Conservation (phyloP, 1,140 invertebrate genomes). For the Aphelenchoides fujianensis region DNA sequence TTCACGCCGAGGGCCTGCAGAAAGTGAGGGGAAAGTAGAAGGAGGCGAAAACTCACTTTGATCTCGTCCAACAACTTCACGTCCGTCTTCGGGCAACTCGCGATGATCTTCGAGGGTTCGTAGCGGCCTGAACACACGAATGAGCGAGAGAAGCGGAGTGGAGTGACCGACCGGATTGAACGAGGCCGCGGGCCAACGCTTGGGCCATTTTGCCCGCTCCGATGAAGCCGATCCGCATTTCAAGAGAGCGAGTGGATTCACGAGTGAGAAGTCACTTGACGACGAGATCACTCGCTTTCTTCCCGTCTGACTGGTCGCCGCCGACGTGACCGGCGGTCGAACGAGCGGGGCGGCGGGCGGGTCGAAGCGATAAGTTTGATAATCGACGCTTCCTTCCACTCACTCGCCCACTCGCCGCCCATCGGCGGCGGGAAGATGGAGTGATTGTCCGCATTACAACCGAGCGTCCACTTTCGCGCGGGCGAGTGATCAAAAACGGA, state of each 20-base stretch:
- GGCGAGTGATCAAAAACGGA: no score
- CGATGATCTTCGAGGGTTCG: conserved; percentile 75
- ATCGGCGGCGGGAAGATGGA: no score
- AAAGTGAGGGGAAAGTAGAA: conserved; percentile 16
- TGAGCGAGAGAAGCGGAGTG: conserved; percentile 8
- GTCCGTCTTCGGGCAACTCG: conserved; percentile 78
- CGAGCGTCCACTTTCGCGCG: no score
- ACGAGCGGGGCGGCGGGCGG: not conserved
- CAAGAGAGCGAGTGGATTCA: not conserved
- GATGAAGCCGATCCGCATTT: conserved; percentile 77
- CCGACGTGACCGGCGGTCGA: not conserved
- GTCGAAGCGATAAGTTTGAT: not conserved
- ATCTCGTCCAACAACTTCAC: conserved; percentile 72
- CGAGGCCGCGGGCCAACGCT: conserved; percentile 85
- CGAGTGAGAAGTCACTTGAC: not conserved
- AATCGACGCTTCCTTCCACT: not conserved
- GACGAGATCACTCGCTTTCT: not conserved
- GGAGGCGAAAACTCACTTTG: conserved; percentile 66
- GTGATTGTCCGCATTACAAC: no score
- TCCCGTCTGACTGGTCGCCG: not conserved
- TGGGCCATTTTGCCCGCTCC: conserved; percentile 92
- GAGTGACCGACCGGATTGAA: conserved; percentile 74
- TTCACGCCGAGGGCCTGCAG: conserved; percentile 75
- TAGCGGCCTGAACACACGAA: conserved; percentile 71
- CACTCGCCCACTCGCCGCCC: not conserved